Conservation (phyloP, 2,797 vertebrate genomes). For the Xenopus petersii region DNA sequence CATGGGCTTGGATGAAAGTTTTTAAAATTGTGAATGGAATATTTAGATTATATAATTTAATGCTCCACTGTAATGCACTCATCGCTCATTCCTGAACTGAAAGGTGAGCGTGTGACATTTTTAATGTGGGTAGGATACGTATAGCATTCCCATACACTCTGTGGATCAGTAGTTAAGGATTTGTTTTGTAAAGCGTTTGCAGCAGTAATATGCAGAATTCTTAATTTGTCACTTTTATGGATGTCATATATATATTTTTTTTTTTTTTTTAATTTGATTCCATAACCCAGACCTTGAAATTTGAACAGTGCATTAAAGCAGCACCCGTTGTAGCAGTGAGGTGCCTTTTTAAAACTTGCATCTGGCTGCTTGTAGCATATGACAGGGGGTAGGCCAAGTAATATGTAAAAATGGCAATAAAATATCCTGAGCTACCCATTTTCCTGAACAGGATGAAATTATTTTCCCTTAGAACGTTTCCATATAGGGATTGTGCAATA, state of each 20-base stretch:
- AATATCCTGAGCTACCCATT: too few relatives aligned
- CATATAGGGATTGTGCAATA: conserved; percentile 35
- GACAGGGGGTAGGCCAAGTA: conserved; percentile 11
- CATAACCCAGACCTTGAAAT: neutral
- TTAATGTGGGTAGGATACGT: neutral
- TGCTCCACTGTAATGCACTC: neutral
- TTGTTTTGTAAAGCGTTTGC: neutral
- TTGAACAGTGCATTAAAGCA: neutral
- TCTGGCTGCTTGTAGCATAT: conserved; percentile 10
- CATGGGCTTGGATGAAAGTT: neutral
- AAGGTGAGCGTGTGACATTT: neutral
- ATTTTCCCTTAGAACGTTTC: neutral
- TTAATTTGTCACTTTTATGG: neutral
- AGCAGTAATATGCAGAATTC: neutral
- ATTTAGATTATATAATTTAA: neutral
- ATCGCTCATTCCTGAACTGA: neutral
- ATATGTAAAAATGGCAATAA: conserved; percentile 14
- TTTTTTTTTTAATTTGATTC: neutral
- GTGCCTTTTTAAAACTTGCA: neutral
- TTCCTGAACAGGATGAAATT: too few relatives aligned
- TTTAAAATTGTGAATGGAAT: neutral
- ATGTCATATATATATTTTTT: neutral
- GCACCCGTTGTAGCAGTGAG: neutral
- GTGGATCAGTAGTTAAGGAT: too few relatives aligned
- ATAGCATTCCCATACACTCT: conserved; percentile 17